Evolutionary conservation across 2,888 invertebrate genomes (phyloP), one percentile per base, ranked within the genome.

Genomic region (Drosophila yooni): DNA sequence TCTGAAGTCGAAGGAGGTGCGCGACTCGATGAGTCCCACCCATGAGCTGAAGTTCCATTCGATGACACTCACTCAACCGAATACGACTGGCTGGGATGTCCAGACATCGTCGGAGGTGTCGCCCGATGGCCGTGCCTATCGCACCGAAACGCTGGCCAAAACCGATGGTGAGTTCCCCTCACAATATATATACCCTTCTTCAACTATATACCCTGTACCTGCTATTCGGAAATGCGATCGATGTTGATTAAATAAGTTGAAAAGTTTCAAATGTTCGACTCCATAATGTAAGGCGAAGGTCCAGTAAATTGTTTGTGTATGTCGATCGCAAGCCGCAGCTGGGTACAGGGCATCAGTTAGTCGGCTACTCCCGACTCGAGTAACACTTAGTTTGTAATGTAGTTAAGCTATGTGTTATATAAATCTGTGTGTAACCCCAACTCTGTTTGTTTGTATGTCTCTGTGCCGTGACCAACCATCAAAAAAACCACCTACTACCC

Each of bases 1-100:
- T 77, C 94, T 96, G 92, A 96, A 96, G 94, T 95, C 95, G 85
- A 96, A 96, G 94, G 96, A 96, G 94, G 95, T 96, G 74, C 94
- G 96, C 69, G 96, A 96, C 92, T 96, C 96, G 27, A 95, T 95
- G 93, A 96, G 96, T 70, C 96, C 96, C 34, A 95, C 96, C 66
- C 94, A 89, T n/a, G 93, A 93, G 69, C 84, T 93, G 34, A 91
- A 91, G 65, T 92, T 92, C 79, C 92, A 92, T 65, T 89, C 92
- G 72, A 86, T 91, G 82, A 85, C 79, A 4, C 70, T 92, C 18
- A 88, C 89, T 53, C 92, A 92, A 53, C 93, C 93, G 69, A 92
- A 92, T 50, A 91, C 94, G 74, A 94, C 95, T 52, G 96, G 95
- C 58, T 96, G 96, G 96, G 95, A 95, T 89, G 95, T 96, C 54